Conservation (phyloP, 2,888 invertebrate species). For the Neelides folsomi region DNA sequence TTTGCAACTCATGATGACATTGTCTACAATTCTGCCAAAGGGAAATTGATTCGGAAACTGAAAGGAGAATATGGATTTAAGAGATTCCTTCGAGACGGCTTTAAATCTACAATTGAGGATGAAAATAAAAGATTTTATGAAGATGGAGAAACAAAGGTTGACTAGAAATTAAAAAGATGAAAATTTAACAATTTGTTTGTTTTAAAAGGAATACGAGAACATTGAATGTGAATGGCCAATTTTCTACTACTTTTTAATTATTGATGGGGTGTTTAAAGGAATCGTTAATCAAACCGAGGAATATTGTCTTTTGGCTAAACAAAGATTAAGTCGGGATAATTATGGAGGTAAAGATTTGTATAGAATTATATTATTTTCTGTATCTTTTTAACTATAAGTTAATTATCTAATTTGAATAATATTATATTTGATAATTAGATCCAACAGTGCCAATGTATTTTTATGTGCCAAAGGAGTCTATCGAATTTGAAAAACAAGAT, state of each 20-base stretch:
- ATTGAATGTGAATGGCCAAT: slow-evolving; percentile 97
- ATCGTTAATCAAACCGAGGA: slow-evolving; percentile 81
- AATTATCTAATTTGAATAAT: neutral
- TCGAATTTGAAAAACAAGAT: slow-evolving; percentile 56
- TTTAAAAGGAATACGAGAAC: slow-evolving; percentile 67
- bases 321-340: slow-evolving; percentile 63
- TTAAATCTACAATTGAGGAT: slow-evolving; percentile 76
- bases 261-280: slow-evolving; percentile 83
- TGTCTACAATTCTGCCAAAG: slow-evolving; percentile 72
- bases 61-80: slow-evolving; percentile 87
- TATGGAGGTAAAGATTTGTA: slow-evolving; percentile 52
- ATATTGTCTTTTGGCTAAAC: slow-evolving; percentile 71
- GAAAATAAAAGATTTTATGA: slow-evolving; percentile 63
- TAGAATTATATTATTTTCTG: no score
- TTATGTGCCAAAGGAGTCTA: slow-evolving; percentile 58
- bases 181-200: neutral
- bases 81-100: slow-evolving; percentile 87
- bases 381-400: neutral
- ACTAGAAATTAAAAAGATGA: neutral
- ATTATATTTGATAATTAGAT: slow-evolving; percentile 46
- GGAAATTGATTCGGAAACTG: slow-evolving; percentile 64
- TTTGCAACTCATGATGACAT: slow-evolving; percentile 94
- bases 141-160: slow-evolving; percentile 73
- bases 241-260: slow-evolving; percentile 88
- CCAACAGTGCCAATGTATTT: slow-evolving; percentile 90